phyloP scores from a whole-genome alignment of 35 echinoderm and acorn worm genomes.

The Ptychodera flava region DNA sequence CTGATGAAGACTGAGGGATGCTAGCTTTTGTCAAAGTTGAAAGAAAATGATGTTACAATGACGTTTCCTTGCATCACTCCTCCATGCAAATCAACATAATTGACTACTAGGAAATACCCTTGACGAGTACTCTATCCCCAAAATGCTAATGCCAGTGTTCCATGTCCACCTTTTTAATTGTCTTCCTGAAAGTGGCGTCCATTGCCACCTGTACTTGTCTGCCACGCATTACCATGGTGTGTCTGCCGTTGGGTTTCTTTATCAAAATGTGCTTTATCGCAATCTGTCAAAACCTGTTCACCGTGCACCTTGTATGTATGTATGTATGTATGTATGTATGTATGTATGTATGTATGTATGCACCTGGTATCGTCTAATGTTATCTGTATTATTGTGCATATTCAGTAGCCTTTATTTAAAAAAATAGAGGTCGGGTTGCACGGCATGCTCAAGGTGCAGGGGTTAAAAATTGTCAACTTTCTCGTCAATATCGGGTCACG shows the following conservation, averaged over 20 bases:
- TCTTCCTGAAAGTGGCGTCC: background rate
- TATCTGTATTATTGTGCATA: background rate
- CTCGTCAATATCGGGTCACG: background rate
- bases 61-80: no score
- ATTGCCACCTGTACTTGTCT: background rate
- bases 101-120: no score
- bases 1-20: no score
- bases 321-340: conserved; percentile 2
- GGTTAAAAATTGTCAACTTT: background rate
- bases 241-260: background rate
- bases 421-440: background rate
- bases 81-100: no score
- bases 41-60: no score
- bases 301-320: background rate
- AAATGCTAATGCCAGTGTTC: no score
- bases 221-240: background rate
- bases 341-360: conserved; percentile 2
- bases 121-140: no score
- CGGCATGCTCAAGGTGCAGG: background rate
- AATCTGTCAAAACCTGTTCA: no score
- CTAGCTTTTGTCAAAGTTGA: no score
- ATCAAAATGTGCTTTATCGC: background rate
- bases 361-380: background rate
- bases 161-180: no score
- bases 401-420: background rate